Evolutionary conservation across 2,888 invertebrate species (phyloP), one percentile per base, ranked within the genome.

Genomic region (Meiosimyza platycephala): DNA sequence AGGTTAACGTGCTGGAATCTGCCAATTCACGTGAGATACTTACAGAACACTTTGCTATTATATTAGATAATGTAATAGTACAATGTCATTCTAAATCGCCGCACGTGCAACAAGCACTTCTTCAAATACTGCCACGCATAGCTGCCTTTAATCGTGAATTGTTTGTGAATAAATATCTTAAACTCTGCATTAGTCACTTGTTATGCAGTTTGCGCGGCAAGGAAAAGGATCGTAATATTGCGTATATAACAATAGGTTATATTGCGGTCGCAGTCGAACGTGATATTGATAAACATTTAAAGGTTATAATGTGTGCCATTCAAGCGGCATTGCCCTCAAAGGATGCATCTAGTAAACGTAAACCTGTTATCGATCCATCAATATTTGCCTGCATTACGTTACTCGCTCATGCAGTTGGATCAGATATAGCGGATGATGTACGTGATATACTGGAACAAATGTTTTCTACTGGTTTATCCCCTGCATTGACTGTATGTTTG

Each of bases 301-400:
- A 93, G 0, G 92, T 91, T 81, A 95, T 98, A 73, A 95, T 98
- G 93, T 94, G 95, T 80, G 90, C 93, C 3, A 92, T 97, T 28
- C 92, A 93, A 83, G 88, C 90, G 77, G 91, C 93, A 3, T 86
- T 97, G 51, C 97, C 97, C 0, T 89, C 93, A 0, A 90, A 93
- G 81, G 95, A 95, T 79, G 90, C 91, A 0, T 90, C 93, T 28
- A 92, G 91, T 73, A 96, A 95, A 83, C 94, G 94, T 81, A 90
- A 93, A 76, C 86, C 90, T 7, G 88, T 90, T 40, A 90, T 94
- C 66, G 98, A 99, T 83, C 94, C 97, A 0, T 93, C 95, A 0
- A 94, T 98, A 65, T 98, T 98, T 86, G 93, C 95, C 47, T 99
- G 98, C 85, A 93, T 99, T 28, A 96, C 97, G 47, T 90, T 98